Evolutionary conservation across 2,113 vertebrate species (phyloP).

Genomic region (Megalops atlanticus): DNA sequence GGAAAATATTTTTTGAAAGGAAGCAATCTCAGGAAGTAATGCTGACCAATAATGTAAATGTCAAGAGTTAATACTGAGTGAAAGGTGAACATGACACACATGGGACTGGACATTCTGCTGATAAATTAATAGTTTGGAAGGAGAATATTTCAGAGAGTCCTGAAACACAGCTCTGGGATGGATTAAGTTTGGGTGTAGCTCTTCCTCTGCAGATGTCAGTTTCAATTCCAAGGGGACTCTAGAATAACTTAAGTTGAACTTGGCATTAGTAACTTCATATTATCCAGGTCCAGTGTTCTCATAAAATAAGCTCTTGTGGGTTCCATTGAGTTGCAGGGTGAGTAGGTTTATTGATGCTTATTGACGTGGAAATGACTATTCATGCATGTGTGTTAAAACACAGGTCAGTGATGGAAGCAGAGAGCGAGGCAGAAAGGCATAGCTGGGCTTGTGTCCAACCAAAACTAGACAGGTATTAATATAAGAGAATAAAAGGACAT

Average conservation of each 20-base stretch:
- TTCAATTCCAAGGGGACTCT: not conserved
- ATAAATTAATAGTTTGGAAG: not conserved
- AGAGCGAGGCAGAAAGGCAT: too few species aligned
- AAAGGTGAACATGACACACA: not conserved
- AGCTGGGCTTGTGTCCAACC: too few species aligned
- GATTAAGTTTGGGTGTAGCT: slow-evolving; percentile 12
- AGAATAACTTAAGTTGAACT: not conserved
- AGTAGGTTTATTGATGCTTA: too few species aligned
- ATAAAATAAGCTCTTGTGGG: not conserved
- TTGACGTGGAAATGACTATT: too few species aligned
- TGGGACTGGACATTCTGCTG: not conserved
- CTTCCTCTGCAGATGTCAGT: not conserved
- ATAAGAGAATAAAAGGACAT: too few species aligned
- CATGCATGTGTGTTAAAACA: too few species aligned
- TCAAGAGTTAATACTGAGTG: not conserved
- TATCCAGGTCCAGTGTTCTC: not conserved
- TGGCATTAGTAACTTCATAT: not conserved
- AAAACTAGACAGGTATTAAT: too few species aligned
- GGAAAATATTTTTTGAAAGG: not conserved
- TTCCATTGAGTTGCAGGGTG: not conserved
- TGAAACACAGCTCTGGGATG: not conserved
- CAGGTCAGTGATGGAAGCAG: too few species aligned
- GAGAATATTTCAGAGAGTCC: not conserved
- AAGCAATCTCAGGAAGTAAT: not conserved
- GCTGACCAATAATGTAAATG: not conserved